Base-by-base conservation (phyloP, 2,888 invertebrate genomes). In the Pyrocoelia pectoralis region DNA sequence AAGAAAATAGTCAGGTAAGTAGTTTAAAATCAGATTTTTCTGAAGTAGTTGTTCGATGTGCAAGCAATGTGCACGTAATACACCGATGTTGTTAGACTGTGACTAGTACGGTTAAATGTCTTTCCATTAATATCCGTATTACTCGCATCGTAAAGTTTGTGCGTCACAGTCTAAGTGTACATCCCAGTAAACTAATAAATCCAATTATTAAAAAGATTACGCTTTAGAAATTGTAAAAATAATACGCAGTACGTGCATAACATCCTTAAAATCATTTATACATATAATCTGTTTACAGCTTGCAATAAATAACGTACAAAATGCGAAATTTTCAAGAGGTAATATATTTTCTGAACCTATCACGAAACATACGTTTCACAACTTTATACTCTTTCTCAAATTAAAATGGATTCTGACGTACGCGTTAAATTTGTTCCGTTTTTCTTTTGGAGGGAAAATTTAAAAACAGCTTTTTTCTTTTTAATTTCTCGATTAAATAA, bases 381-480 rank as follows among this genome's bases (percentile, higher is more conserved):
- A 46, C 52, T 65, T 24, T 29, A 40, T 56, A 3, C 50, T 55
- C 56, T 65, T 59, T 56, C 43, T 53, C 65, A 61, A 65, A 65
- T 65, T 60, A 53, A 43, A 14, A 54, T 53, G 33, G 49, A 18
- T 54, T 65, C 17, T 24, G 59, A 65, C 66, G 60, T 67, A 59
- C 74, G 70, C 65, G 60, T 63, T 56, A 54, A 54, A 54, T 66
- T 65, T 61, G 63, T 68, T 66, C n/a, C 70, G 71, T 74, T 72
- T 65, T 48, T 58, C 67, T 79, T 80, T 81, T 81, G 81, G 81
- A 80, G 81, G 81, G 81, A 81, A 81, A 80, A 65, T 66, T 73
- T 70, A 54, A 67, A 71, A 69, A 62, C 68, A 60, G 63, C 60
- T 38, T 41, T 38, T 40, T 53, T 57, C 13, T 18, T 58, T 40